Base-by-base conservation (phyloP, 2,888 invertebrate species). In the Apodemia duryi region DNA sequence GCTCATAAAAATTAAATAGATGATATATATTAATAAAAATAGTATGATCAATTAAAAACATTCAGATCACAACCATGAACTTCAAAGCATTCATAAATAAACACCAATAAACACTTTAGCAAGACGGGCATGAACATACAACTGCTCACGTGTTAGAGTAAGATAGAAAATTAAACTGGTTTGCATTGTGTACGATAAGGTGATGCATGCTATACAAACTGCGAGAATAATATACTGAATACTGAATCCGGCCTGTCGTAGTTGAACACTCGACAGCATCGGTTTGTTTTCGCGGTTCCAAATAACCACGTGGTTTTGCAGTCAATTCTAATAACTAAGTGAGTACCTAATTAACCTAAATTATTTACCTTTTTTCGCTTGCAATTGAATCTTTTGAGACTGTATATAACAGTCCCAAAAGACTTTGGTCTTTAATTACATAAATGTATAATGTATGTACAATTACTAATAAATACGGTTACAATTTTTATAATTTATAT, bases 301-400 rank as follows among this genome's bases (percentile, higher is more conserved):
- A 69, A 65, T 74, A 38, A 85, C 81, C 91, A 91, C 91, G 91
- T 91, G 91, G 87, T 81, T 82, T 85, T 80, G 77, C 71, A 75
- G 63, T 67, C 73, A 73, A 80, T 80, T 81, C 80, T 43, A 2
- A 43, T 43, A 43, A 43, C 43, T 79, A 78, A 73, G 88, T 90
- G 75, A 89, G 89, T 88, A 75, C 69, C 21, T 21, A 21, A 21
- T 62, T 64, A 63, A 63, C 61, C 66, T 57, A 32, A 57, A 11
- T 57, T 6, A 6, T 32, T 28, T 1, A 54, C 32, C 29, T 57
- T 29, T 11, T 32, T n/a, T 49, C n/a, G 49, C n/a, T 49, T 49
- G n/a, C 49, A 5, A 49, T 49, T 49, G 3, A n/a, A 6, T 49
- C 49, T 49, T n/a, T 6, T n/a, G 2, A 9, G n/a, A 13, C 6